A percentile compares a stretch with the other conserved stretches of the same genome.
Conservation (phyloP, 1,140 invertebrate genomes). For the Macrobrachium nipponense region DNA sequence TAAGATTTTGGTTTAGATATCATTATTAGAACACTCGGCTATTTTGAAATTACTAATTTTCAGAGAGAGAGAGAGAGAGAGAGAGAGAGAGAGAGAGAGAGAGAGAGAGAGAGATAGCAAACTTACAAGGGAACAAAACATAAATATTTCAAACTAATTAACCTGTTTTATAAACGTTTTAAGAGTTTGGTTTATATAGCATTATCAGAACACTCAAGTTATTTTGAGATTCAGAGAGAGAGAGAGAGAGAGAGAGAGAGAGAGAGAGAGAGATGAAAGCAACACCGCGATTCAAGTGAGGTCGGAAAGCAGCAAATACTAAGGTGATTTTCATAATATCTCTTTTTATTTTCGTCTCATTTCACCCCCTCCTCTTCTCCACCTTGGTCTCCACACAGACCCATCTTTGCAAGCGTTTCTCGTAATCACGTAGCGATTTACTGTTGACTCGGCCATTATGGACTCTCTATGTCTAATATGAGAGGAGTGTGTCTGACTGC, state of each 20-base stretch:
- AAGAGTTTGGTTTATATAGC: too few relatives aligned
- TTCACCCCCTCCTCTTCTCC: background rate
- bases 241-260: background rate
- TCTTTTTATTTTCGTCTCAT: background rate
- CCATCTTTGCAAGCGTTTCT: too few relatives aligned
- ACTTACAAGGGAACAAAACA: too few relatives aligned
- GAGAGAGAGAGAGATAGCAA: slow-evolving; percentile 5
- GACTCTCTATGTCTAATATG: too few relatives aligned
- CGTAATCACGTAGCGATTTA: too few relatives aligned
- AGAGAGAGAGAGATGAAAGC: background rate
- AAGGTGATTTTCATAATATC: slow-evolving; percentile 6
- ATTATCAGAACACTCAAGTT: too few relatives aligned
- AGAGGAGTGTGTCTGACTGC: too few relatives aligned
- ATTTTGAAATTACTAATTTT: background rate
- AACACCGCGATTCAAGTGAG: background rate
- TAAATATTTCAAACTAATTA: too few relatives aligned
- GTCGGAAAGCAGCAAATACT: background rate
- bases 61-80: background rate
- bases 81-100: background rate
- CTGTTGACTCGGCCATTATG: too few relatives aligned
- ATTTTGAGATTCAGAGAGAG: too few relatives aligned
- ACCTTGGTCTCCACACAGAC: background rate
- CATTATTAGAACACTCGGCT: background rate
- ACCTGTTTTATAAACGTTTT: too few relatives aligned
- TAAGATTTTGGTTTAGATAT: background rate